phyloP scores from a whole-genome alignment of 1,140 invertebrate species.

The Drosophila persimilis region DNA sequence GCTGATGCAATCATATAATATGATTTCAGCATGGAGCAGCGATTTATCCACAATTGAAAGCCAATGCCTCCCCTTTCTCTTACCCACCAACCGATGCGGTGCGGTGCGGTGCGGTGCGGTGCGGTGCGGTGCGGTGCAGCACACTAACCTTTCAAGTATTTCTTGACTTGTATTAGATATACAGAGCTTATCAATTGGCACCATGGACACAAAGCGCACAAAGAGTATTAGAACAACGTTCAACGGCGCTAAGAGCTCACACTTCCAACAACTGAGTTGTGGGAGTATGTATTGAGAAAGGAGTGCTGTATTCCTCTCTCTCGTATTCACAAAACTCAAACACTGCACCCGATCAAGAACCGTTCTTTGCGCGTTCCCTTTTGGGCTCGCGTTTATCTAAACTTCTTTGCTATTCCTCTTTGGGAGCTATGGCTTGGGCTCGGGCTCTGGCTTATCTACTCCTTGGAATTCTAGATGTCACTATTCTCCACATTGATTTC shows the following conservation, averaged over 20 bases:
- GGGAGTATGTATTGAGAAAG: no score
- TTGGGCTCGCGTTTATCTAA: constrained; percentile 15
- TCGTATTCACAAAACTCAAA: not conserved
- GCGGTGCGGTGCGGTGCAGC: no score
- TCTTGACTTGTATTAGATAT: constrained; percentile 22
- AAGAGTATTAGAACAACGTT: not conserved
- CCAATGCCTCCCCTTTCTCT: constrained; percentile 4
- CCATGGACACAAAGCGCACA: constrained; percentile 33
- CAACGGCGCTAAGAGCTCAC: no score
- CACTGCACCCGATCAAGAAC: constrained; percentile 18
- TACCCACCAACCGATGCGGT: not conserved
- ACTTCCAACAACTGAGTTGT: no score
- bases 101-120: no score
- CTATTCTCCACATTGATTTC: not conserved
- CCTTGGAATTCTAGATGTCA: no score
- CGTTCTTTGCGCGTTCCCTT: constrained; percentile 9
- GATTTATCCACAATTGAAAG: constrained; percentile 33
- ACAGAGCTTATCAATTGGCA: constrained; percentile 34
- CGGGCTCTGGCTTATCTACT: no score
- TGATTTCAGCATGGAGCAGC: constrained; percentile 30
- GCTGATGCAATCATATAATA: constrained; percentile 45
- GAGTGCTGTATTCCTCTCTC: no score
- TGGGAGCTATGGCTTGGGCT: no score
- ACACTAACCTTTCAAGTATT: constrained; percentile 36
- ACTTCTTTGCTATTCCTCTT: not conserved